Evolutionary conservation across 1,140 invertebrate genomes (phyloP).

Genomic region (Bombus difficillimus): DNA sequence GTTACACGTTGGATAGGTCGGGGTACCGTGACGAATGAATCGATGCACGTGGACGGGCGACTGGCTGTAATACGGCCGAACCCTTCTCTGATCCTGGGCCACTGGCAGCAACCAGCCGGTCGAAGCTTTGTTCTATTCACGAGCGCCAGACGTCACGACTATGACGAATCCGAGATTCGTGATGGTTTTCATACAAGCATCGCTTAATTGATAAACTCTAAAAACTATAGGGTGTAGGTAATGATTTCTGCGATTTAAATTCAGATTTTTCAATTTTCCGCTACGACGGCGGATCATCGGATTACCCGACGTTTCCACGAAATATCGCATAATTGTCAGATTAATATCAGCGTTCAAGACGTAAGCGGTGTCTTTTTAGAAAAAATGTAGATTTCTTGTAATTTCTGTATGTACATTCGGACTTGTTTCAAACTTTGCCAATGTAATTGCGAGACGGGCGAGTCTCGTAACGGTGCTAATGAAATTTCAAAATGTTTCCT

Average conservation of each 20-base stretch:
- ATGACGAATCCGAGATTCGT: not conserved
- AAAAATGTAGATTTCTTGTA: no score
- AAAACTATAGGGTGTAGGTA: no score
- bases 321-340: no score
- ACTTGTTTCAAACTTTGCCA: no score
- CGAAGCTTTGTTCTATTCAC: conserved; percentile 13
- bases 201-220: no score
- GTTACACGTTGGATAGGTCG: conserved; percentile 58
- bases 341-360: not conserved
- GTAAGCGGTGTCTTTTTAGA: no score
- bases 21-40: conserved; percentile 49
- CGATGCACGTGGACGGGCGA: conserved; percentile 28
- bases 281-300: no score
- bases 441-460: no score
- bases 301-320: no score
- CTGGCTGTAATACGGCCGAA: conserved; percentile 28
- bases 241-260: not conserved
- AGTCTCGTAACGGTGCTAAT: no score
- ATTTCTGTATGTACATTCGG: no score
- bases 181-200: not conserved
- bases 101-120: not conserved
- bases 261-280: not conserved
- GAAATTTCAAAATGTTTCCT: no score
- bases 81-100: conserved; percentile 33
- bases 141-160: not conserved